A percentile compares a stretch with the other conserved stretches of the same genome.
Conservation (phyloP, 2,113 vertebrate genomes). For the Pachyramphus minor region DNA sequence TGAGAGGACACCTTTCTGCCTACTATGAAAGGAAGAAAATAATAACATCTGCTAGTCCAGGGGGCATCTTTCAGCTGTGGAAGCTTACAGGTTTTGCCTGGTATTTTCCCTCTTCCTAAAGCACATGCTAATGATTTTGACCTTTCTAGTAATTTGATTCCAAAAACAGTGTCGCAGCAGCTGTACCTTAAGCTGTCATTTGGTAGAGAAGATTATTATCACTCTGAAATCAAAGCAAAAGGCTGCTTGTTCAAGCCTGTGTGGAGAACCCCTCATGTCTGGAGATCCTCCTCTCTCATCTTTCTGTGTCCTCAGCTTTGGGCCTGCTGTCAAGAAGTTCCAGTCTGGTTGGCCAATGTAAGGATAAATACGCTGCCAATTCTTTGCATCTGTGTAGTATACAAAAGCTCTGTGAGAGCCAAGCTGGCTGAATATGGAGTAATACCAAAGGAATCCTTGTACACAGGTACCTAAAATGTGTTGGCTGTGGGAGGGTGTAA, state of each 20-base stretch:
- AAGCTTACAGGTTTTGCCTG: conserved; percentile 18
- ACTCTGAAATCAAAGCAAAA: conserved; percentile 14
- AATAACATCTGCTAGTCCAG: conserved; percentile 20
- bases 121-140: conserved; percentile 50
- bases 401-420: background rate
- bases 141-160: conserved; percentile 73
- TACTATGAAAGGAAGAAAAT: conserved; percentile 14
- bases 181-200: conserved; percentile 32
- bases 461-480: background rate
- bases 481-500: background rate
- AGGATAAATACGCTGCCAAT: background rate
- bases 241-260: background rate
- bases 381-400: background rate
- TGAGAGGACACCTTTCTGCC: conserved; percentile 17
- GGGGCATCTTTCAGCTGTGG: background rate
- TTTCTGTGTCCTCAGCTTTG: background rate
- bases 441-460: background rate
- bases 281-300: background rate
- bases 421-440: background rate
- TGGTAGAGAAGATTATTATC: background rate
- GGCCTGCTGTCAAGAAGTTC: background rate
- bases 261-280: background rate
- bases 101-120: conserved; percentile 52
- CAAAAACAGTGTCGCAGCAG: conserved; percentile 13
- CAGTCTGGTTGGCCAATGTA: background rate